A percentile compares a stretch with the other conserved stretches of the same genome.
Evolutionary conservation across 2,113 vertebrate genomes (phyloP).

Genomic region (Cathartes aura): DNA sequence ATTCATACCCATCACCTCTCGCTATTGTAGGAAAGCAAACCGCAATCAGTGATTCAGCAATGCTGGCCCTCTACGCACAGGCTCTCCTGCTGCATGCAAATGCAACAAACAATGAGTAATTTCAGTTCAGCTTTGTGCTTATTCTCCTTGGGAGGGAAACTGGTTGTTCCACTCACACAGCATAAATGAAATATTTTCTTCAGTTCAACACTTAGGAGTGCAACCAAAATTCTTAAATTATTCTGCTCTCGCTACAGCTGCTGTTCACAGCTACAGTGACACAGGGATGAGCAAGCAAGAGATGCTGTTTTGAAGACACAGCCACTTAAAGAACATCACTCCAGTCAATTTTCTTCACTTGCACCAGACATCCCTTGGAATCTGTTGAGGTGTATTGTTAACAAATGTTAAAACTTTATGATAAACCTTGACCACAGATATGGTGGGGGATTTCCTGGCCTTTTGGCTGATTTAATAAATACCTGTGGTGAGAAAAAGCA

Average conservation of each 20-base stretch:
- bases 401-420: not conserved
- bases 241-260: not conserved
- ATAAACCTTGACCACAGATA: not conserved
- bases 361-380: not conserved
- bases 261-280: not conserved
- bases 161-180: not conserved
- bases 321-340: not conserved
- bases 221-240: not conserved
- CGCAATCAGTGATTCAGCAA: constrained; percentile 15
- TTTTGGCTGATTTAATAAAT: not conserved
- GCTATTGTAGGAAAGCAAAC: not conserved
- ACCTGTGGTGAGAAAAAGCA: not conserved
- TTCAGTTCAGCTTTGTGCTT: constrained; percentile 37
- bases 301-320: not conserved
- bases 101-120: constrained; percentile 35
- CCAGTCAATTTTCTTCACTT: not conserved
- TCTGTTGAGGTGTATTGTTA: not conserved
- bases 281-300: not conserved
- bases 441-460: not conserved
- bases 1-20: constrained; percentile 44
- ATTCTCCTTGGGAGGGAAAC: constrained; percentile 1
- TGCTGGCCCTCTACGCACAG: not conserved
- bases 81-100: constrained; percentile 48
- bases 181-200: not conserved
- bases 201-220: not conserved